Evolutionary conservation across 2,797 vertebrate genomes (phyloP).

Genomic region (Sandelia bainsii): DNA sequence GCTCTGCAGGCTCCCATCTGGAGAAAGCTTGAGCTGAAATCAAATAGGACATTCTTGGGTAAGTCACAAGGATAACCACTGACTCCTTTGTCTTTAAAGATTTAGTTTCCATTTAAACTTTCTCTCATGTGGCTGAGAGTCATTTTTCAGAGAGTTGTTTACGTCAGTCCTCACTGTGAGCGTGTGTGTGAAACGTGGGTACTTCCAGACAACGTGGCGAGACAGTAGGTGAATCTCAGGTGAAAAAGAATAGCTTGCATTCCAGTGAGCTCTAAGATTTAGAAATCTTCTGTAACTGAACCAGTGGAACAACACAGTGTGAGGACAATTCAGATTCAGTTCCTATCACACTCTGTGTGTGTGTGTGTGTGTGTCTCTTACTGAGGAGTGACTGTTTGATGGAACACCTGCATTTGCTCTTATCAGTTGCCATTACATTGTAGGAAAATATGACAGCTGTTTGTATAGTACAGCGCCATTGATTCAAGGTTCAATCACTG

Average conservation of each 20-base stretch:
- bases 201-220: constrained; percentile 42
- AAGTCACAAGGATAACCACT: constrained; percentile 30
- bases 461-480: not conserved
- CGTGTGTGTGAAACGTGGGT: not conserved
- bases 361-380: constrained; percentile 6
- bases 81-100: not conserved
- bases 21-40: constrained; percentile 52
- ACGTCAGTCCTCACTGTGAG: not conserved
- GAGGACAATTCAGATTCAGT: not conserved
- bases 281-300: constrained; percentile 15
- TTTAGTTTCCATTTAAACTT: not conserved
- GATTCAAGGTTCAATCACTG: not conserved
- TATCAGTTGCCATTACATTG: constrained; percentile 26
- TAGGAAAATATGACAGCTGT: constrained; percentile 20
- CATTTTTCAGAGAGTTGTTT: not conserved
- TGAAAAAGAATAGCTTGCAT: constrained; percentile 64
- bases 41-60: constrained; percentile 52
- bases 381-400: constrained; percentile 19
- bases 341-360: constrained; percentile 2
- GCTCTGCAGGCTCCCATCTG: constrained; percentile 56
- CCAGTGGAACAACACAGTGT: not conserved
- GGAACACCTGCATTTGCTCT: constrained; percentile 24
- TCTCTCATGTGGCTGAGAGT: not conserved
- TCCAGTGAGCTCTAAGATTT: constrained; percentile 42
- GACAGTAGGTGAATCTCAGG: constrained; percentile 60